These are phyloP conservation scores for Lucilia cuprina DNA, from an alignment of 1,140 invertebrate genomes.

Conservation along the genomic window DNA sequence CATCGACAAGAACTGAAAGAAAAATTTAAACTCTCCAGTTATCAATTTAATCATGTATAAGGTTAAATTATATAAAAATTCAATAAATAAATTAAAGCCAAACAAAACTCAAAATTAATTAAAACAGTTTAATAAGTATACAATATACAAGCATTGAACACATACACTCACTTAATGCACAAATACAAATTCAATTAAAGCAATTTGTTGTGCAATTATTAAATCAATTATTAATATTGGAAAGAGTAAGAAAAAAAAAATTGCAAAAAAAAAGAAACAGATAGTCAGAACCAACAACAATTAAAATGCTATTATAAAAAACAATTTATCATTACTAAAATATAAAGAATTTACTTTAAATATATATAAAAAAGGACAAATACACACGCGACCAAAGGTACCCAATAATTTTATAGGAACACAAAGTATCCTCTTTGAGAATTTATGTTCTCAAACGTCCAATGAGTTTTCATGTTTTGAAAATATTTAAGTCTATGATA, in stretches of 20 bases:
- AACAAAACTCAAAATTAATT: too few species aligned
- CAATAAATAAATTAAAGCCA: too few species aligned
- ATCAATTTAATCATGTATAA: too few species aligned
- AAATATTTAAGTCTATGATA: too few species aligned
- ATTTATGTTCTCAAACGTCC: too few species aligned
- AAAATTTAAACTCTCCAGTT: too few species aligned
- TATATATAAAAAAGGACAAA: neutral
- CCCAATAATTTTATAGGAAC: too few species aligned
- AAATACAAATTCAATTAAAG: conserved; percentile 11
- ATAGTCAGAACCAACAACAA: neutral
- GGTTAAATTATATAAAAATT: too few species aligned
- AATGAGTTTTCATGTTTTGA: too few species aligned
- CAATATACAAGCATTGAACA: neutral
- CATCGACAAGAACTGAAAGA: too few species aligned
- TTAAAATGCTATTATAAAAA: neutral
- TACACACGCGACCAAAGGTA: neutral
- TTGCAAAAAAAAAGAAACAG: neutral
- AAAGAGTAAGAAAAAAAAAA: neutral
- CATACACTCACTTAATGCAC: neutral
- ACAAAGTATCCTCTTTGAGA: too few species aligned
- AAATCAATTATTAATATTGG: neutral
- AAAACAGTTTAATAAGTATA: neutral
- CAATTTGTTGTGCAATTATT: neutral
- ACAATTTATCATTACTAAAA: neutral
- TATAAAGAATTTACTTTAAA: conserved; percentile 3